Conservation (phyloP, 2,797 vertebrate genomes). For the Lutjanus campechanus region DNA sequence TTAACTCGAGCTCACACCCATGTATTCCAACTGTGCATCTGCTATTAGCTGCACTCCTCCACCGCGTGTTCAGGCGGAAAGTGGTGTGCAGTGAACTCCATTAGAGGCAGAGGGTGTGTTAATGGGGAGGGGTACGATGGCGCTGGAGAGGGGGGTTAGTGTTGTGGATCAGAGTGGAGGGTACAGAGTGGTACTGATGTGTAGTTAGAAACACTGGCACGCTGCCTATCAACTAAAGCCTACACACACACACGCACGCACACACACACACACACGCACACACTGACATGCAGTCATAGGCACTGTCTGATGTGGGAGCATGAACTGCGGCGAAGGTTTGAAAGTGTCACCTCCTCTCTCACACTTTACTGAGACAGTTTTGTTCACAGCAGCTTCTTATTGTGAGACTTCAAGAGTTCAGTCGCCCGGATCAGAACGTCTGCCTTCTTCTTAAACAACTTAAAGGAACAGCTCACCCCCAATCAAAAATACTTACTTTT, state of each 20-base stretch:
- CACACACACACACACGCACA: neutral
- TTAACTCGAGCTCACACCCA: constrained; percentile 79
- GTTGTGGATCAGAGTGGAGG: constrained; percentile 53
- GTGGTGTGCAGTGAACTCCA: constrained; percentile 73
- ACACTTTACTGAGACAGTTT: constrained; percentile 27
- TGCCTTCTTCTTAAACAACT: constrained; percentile 3
- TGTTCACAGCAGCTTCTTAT: constrained; percentile 28
- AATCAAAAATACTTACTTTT: too few species aligned
- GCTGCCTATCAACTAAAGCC: constrained; percentile 51
- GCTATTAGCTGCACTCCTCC: constrained; percentile 73
- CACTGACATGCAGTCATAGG: constrained; percentile 50
- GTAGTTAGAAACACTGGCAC: constrained; percentile 56
- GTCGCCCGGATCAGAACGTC: constrained; percentile 5
- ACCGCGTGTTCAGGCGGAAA: constrained; percentile 68
- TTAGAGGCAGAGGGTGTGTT: constrained; percentile 74
- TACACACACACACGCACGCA: constrained; percentile 6
- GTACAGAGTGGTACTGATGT: constrained; percentile 56
- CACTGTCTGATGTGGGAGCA: constrained; percentile 27
- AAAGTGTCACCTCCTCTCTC: constrained; percentile 33
- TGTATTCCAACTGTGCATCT: constrained; percentile 71
- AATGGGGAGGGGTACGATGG: constrained; percentile 52
- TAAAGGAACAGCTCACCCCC: too few species aligned
- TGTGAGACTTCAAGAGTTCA: constrained; percentile 32
- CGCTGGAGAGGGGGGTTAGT: neutral
- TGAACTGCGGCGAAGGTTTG: constrained; percentile 27